Conservation (phyloP, 2,888 invertebrate genomes). For the Leptinotarsa haldemani region DNA sequence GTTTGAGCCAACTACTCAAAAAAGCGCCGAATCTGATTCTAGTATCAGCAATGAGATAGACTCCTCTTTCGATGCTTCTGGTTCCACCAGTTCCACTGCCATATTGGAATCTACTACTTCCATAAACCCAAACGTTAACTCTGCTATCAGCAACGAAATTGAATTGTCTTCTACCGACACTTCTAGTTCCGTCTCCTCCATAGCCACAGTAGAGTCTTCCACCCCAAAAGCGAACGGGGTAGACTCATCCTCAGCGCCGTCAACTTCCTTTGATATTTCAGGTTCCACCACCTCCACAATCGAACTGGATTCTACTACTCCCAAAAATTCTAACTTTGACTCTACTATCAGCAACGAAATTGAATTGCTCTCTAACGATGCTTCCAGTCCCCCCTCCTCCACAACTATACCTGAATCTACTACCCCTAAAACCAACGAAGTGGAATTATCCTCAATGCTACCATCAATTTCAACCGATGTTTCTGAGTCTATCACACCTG, state of each 20-base stretch:
- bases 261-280: too few species aligned
- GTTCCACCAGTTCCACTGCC: not conserved
- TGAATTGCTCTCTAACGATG: not conserved
- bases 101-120: constrained; percentile 30
- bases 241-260: too few species aligned
- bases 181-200: not conserved
- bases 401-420: constrained; percentile 6
- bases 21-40: too few species aligned
- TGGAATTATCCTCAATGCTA: too few species aligned
- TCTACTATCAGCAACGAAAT: not conserved
- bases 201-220: not conserved
- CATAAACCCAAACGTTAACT: not conserved
- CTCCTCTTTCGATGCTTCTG: not conserved
- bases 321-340: not conserved
- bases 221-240: not conserved
- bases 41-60: too few species aligned
- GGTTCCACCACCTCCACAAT: too few species aligned
- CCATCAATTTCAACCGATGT: too few species aligned
- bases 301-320: not conserved
- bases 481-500: too few species aligned
- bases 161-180: not conserved
- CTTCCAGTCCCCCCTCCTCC: not conserved
- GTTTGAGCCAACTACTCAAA: not conserved
- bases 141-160: not conserved
- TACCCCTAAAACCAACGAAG: not conserved